Evolutionary conservation across 1,140 invertebrate genomes (phyloP).

Genomic region (Lordiphosa clarofinis): DNA sequence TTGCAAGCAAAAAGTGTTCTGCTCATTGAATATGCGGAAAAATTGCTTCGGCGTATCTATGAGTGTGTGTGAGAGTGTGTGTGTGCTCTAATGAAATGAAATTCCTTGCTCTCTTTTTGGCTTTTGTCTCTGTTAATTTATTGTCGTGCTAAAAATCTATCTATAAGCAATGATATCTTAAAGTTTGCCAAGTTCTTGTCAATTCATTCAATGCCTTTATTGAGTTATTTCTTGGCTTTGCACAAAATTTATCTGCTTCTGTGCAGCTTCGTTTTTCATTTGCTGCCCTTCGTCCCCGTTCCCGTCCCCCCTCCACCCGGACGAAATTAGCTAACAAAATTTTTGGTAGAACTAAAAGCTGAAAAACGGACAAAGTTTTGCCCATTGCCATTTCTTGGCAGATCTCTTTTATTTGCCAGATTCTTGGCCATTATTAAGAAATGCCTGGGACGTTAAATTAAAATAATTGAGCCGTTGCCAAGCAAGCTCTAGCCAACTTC

Average conservation of each 20-base stretch:
- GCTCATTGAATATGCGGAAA: constrained; percentile 53
- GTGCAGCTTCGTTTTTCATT: constrained; percentile 31
- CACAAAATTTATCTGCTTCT: constrained; percentile 39
- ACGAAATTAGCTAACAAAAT: constrained; percentile 55
- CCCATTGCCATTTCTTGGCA: constrained; percentile 31
- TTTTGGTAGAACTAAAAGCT: constrained; percentile 28
- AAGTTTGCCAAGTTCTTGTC: constrained; percentile 71
- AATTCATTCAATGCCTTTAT: constrained; percentile 56
- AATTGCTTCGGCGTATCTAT: constrained; percentile 13
- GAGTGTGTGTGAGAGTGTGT: neutral
- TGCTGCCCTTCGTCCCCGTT: no score
- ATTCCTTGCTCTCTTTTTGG: constrained; percentile 26
- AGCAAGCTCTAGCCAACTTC: constrained; percentile 16
- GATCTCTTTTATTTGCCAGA: constrained; percentile 33
- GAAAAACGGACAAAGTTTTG: constrained; percentile 25
- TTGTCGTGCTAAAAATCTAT: constrained; percentile 39
- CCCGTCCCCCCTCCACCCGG: neutral
- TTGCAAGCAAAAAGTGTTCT: constrained; percentile 55
- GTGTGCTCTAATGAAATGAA: constrained; percentile 39
- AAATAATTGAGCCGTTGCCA: constrained; percentile 51
- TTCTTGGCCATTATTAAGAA: constrained; percentile 43
- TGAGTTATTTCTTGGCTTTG: constrained; percentile 58
- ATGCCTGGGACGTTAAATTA: constrained; percentile 39
- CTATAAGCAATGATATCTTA: constrained; percentile 47
- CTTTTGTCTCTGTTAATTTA: constrained; percentile 48